Evolutionary conservation across 1,140 invertebrate genomes (phyloP).

Genomic region (Panagrolaimus sp.): DNA sequence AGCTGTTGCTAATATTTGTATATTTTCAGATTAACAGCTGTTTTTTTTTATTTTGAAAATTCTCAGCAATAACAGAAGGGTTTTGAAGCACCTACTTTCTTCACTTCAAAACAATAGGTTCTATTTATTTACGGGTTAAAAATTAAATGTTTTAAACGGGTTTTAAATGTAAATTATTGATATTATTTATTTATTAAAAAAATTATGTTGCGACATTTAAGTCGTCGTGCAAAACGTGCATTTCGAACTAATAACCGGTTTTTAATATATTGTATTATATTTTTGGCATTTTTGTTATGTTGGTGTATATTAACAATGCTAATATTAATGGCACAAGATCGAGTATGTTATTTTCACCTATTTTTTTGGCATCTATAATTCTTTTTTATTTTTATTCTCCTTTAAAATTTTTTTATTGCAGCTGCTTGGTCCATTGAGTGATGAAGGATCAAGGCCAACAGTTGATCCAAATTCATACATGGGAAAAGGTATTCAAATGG

Average conservation of each 20-base stretch:
- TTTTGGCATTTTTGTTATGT: conserved; percentile 35
- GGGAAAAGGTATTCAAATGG: conserved; percentile 42
- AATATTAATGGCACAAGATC: conserved; percentile 40
- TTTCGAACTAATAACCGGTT: conserved; percentile 1
- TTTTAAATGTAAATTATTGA: too few species aligned
- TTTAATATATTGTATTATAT: conserved; percentile 24
- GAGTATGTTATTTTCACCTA: conserved; percentile 15
- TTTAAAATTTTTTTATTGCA: not conserved
- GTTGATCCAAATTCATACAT: conserved; percentile 29
- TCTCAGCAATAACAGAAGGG: too few species aligned
- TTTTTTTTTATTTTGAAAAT: too few species aligned
- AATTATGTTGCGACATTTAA: conserved; percentile 1
- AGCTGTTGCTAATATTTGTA: too few species aligned
- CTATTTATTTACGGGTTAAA: too few species aligned
- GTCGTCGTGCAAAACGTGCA: conserved; percentile 15
- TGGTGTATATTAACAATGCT: conserved; percentile 40
- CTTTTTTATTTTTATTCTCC: conserved; percentile 1
- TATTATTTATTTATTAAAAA: not conserved
- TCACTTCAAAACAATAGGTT: too few species aligned
- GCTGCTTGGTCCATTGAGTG: conserved; percentile 17
- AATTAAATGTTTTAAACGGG: too few species aligned
- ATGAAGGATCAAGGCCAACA: conserved; percentile 10
- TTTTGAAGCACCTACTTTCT: too few species aligned
- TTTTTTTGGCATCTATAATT: conserved; percentile 16
- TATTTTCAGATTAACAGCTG: too few species aligned